phyloP scores from a whole-genome alignment of 2,888 invertebrate genomes.

The Apotomis capreana region DNA sequence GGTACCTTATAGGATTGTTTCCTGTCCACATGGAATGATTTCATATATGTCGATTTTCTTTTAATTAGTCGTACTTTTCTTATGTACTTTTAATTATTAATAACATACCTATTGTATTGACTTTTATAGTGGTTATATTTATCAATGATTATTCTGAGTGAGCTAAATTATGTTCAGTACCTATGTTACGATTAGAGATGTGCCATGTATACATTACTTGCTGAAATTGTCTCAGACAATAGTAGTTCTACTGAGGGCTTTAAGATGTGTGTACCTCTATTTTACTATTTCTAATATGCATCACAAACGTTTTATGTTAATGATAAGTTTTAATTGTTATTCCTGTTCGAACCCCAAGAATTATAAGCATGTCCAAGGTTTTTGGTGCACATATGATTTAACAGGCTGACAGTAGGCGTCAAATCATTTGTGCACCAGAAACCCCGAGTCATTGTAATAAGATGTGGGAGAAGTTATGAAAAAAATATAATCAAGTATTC shows the following conservation, averaged over 20 bases:
- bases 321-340: slow-evolving; percentile 16
- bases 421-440: no score
- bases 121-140: slow-evolving; percentile 48
- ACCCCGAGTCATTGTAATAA: neutral
- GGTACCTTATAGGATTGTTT: slow-evolving; percentile 82
- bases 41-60: slow-evolving; percentile 69
- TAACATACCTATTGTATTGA: slow-evolving; percentile 49
- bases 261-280: slow-evolving; percentile 13
- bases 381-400: no score
- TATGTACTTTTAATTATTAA: slow-evolving; percentile 51
- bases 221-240: slow-evolving; percentile 41
- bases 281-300: slow-evolving; percentile 24
- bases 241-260: slow-evolving; percentile 45
- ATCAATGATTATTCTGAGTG: slow-evolving; percentile 50
- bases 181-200: slow-evolving; percentile 56
- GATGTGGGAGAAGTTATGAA: slow-evolving; percentile 41
- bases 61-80: slow-evolving; percentile 64
- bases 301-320: slow-evolving; percentile 25
- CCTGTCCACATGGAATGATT: slow-evolving; percentile 74
- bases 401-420: no score
- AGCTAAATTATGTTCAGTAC: slow-evolving; percentile 66
- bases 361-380: neutral
- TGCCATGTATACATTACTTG: slow-evolving; percentile 71
- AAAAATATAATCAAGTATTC: neutral
- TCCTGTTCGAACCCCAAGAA: slow-evolving; percentile 33